Evolutionary conservation across 1,140 invertebrate species (phyloP).

Genomic region (Littorina saxatilis): DNA sequence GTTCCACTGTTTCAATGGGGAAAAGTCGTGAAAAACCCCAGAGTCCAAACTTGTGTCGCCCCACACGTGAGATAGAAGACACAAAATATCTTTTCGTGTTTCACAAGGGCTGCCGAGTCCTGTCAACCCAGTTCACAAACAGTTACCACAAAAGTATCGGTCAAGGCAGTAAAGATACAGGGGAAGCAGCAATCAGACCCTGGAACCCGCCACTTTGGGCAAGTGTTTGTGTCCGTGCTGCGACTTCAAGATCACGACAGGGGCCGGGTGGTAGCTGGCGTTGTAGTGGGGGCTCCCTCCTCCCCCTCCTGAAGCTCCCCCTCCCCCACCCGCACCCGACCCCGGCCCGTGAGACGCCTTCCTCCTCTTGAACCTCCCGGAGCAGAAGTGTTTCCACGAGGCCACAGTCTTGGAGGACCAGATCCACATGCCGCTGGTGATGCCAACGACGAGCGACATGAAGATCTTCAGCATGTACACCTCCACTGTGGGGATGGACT

Average conservation of each 20-base stretch:
- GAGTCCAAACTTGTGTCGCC: too few relatives aligned
- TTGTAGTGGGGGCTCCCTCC: conserved; percentile 40
- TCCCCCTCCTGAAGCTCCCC: neutral
- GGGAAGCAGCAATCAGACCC: conserved; percentile 53
- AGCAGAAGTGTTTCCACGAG: conserved; percentile 73
- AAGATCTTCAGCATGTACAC: conserved; percentile 82
- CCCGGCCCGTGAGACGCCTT: conserved; percentile 56
- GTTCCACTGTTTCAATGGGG: too few relatives aligned
- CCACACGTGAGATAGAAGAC: too few relatives aligned
- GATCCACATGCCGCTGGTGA: conserved; percentile 78
- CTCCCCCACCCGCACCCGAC: conserved; percentile 29
- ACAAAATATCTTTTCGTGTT: too few relatives aligned
- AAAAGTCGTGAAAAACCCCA: too few relatives aligned
- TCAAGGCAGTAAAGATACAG: too few relatives aligned
- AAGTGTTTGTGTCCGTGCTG: conserved; percentile 59
- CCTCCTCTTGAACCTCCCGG: conserved; percentile 63
- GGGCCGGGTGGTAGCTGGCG: conserved; percentile 66
- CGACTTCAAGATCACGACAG: conserved; percentile 64
- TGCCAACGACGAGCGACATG: conserved; percentile 79
- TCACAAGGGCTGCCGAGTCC: too few relatives aligned
- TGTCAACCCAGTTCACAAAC: too few relatives aligned
- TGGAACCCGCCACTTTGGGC: conserved; percentile 58
- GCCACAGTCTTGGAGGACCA: conserved; percentile 73
- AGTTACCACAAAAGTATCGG: too few relatives aligned
- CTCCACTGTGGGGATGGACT: conserved; percentile 75